phyloP scores from a whole-genome alignment of 2,888 invertebrate genomes.

The Malacosoma neustria region DNA sequence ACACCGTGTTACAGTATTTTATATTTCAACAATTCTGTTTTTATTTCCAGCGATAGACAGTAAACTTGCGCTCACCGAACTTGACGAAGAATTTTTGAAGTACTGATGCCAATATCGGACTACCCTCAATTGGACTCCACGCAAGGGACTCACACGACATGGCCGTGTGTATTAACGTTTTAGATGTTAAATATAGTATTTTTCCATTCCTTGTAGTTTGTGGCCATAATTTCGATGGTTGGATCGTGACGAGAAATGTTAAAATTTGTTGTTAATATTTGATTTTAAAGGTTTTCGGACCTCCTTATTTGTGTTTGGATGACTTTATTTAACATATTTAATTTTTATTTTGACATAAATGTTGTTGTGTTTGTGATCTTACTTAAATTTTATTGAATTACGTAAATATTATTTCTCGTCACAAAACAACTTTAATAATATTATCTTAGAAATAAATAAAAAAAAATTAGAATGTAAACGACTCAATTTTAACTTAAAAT shows the following conservation, averaged over 20 bases:
- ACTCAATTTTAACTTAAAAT: not conserved
- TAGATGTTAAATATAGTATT: not conserved
- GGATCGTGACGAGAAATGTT: not conserved
- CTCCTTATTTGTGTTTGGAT: too few relatives aligned
- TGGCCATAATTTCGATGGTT: not conserved
- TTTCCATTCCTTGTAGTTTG: not conserved
- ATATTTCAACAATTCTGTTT: constrained; percentile 1
- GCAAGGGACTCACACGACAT: constrained; percentile 9
- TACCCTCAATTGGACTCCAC: constrained; percentile 1
- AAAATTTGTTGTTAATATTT: too few relatives aligned
- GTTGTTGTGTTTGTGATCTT: too few relatives aligned
- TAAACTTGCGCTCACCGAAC: constrained; percentile 60
- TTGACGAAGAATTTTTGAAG: constrained; percentile 57
- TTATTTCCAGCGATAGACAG: constrained; percentile 62
- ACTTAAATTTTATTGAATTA: too few relatives aligned
- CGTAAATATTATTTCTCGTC: too few relatives aligned
- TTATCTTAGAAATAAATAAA: not conserved
- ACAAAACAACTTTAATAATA: not conserved
- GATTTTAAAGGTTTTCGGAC: too few relatives aligned
- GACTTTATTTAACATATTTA: too few relatives aligned
- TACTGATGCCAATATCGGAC: constrained; percentile 32
- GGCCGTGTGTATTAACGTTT: not conserved
- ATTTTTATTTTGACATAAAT: too few relatives aligned
- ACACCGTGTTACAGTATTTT: too few relatives aligned
- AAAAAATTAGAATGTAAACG: not conserved